phyloP scores from a whole-genome alignment of 2,888 invertebrate genomes.

The Portevinia maculata region DNA sequence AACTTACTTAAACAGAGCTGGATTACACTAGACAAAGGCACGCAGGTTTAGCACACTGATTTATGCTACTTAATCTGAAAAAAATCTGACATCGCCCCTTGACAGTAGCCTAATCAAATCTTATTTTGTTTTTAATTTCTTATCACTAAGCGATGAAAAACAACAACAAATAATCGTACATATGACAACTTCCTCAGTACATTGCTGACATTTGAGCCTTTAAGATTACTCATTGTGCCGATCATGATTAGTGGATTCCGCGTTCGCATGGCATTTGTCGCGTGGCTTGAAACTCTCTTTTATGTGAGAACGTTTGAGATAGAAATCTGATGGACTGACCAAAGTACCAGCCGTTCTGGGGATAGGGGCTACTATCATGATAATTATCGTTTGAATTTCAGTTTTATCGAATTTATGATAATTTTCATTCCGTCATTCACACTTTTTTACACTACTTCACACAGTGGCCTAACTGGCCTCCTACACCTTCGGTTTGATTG shows the following conservation, averaged over 20 bases:
- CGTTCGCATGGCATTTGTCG: constrained; percentile 32
- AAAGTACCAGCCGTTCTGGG: neutral
- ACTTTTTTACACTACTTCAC: constrained; percentile 24
- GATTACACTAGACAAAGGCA: too few species aligned
- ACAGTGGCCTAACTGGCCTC: constrained; percentile 48
- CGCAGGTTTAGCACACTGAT: neutral
- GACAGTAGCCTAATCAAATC: constrained; percentile 18
- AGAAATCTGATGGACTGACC: constrained; percentile 49
- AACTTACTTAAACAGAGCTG: too few species aligned
- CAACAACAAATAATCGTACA: neutral
- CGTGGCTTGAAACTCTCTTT: constrained; percentile 21
- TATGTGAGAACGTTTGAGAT: constrained; percentile 13
- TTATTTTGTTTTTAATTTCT: neutral
- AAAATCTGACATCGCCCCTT: neutral
- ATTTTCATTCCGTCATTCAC: constrained; percentile 69
- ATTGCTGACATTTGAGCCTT: constrained; percentile 8
- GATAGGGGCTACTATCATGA: neutral
- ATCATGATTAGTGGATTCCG: constrained; percentile 2
- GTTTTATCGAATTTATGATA: constrained; percentile 72
- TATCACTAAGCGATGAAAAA: constrained; percentile 42
- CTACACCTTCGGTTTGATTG: constrained; percentile 59
- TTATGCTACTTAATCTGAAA: neutral
- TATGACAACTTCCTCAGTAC: constrained; percentile 12
- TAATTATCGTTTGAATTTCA: constrained; percentile 58
- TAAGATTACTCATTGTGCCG: neutral